Evolutionary conservation across 2,888 invertebrate genomes (phyloP).

Genomic region (Neoitamus cyanurus): DNA sequence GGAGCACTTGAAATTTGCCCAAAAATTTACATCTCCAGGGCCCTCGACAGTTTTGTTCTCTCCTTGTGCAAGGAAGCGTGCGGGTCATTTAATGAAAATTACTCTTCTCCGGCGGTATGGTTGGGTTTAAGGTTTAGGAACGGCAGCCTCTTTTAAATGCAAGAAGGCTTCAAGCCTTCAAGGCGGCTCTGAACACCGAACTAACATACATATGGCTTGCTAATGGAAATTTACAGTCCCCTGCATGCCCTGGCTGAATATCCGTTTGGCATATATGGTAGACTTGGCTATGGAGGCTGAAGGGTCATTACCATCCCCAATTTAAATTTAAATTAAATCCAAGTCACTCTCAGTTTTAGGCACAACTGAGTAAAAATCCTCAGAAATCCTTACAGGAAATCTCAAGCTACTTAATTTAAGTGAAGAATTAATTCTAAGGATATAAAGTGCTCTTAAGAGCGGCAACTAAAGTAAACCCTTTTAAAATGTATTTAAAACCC

Average conservation of each 20-base stretch:
- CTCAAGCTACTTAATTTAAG: no score
- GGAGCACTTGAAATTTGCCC: neutral
- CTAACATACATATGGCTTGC: neutral
- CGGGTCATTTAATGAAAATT: neutral
- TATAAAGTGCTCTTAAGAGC: no score
- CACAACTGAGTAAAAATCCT: no score
- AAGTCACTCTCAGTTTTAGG: neutral
- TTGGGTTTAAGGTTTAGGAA: neutral
- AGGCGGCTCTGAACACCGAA: neutral
- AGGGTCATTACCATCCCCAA: neutral
- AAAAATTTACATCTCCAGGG: neutral
- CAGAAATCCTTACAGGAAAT: no score
- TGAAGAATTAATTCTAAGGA: no score
- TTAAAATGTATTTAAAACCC: no score
- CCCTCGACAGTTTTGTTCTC: neutral
- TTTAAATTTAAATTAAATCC: no score
- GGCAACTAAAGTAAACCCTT: no score
- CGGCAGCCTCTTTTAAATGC: neutral
- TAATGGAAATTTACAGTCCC: neutral
- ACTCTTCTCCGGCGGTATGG: neutral
- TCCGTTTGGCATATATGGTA: neutral
- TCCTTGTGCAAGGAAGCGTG: neutral
- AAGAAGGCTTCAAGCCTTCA: neutral
- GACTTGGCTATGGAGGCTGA: neutral
- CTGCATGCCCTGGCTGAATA: neutral